phyloP scores from a whole-genome alignment of 2,797 vertebrate genomes.

The Nyctibius grandis region DNA sequence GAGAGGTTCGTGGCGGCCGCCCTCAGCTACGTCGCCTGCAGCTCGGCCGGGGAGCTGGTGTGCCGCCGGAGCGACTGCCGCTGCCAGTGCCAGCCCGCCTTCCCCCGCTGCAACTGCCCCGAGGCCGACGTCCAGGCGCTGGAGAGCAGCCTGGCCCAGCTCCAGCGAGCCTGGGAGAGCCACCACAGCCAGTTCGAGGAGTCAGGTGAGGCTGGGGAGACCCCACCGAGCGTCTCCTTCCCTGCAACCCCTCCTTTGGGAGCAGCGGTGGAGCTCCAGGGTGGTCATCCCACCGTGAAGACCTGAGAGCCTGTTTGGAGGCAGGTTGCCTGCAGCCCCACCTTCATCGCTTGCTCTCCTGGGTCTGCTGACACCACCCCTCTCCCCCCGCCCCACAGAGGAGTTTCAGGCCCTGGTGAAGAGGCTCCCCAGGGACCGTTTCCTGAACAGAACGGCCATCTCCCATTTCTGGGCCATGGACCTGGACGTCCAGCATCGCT shows the following conservation, averaged over 20 bases:
- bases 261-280: not conserved
- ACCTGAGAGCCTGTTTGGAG: rapidly evolving
- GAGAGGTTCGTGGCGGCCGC: slow-evolving; percentile 91
- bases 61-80: slow-evolving; percentile 92
- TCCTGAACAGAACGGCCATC: slow-evolving; percentile 88
- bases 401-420: slow-evolving; percentile 92
- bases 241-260: too few relatives aligned
- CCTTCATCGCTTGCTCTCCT: rapidly evolving
- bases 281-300: not conserved
- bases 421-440: slow-evolving; percentile 85
- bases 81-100: slow-evolving; percentile 87
- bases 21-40: slow-evolving; percentile 95
- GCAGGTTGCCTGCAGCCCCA: not conserved
- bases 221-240: not conserved
- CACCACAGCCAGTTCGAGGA: slow-evolving; percentile 90
- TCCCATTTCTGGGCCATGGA: slow-evolving; percentile 91
- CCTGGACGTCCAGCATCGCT: slow-evolving; percentile 85
- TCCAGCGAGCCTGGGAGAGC: slow-evolving; percentile 82
- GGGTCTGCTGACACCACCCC: rapidly evolving
- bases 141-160: slow-evolving; percentile 89
- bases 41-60: slow-evolving; percentile 90
- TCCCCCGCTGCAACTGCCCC: slow-evolving; percentile 94
- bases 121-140: slow-evolving; percentile 89
- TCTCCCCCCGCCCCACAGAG: slow-evolving; percentile 69
- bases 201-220: slow-evolving; percentile 80